Evolutionary conservation across 2,797 vertebrate genomes (phyloP).

Genomic region (Cuculus canorus): DNA sequence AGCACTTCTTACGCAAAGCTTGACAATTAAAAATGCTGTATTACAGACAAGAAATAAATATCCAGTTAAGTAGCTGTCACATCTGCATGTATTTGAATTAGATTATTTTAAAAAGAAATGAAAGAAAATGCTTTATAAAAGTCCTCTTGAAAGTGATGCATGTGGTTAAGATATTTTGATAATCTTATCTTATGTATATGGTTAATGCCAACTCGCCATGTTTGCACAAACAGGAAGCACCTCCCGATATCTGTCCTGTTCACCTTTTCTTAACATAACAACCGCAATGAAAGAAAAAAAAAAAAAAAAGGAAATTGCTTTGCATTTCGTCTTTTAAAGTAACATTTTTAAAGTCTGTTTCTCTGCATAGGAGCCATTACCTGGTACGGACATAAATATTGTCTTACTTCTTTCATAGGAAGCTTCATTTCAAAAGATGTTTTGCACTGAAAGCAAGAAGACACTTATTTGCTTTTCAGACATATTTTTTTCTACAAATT

Average conservation of each 20-base stretch:
- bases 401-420: not conserved
- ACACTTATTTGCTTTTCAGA: not conserved
- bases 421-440: not conserved
- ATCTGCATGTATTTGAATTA: not conserved
- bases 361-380: not conserved
- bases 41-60: not conserved
- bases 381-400: not conserved
- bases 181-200: not conserved
- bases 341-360: not conserved
- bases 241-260: constrained; percentile 64
- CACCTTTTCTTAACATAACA: constrained; percentile 73
- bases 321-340: constrained; percentile 49
- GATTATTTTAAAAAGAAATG: not conserved
- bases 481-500: not conserved
- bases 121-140: not conserved
- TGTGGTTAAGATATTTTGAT: constrained; percentile 62
- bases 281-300: constrained; percentile 42
- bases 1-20: not conserved
- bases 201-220: constrained; percentile 41
- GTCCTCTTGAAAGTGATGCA: not conserved
- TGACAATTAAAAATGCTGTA: not conserved
- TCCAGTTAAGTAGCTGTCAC: not conserved
- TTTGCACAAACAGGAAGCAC: constrained; percentile 78
- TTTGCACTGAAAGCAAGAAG: not conserved
- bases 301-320: constrained; percentile 68